Conservation (phyloP, 2,797 vertebrate species). For the Scarus forsteni region DNA sequence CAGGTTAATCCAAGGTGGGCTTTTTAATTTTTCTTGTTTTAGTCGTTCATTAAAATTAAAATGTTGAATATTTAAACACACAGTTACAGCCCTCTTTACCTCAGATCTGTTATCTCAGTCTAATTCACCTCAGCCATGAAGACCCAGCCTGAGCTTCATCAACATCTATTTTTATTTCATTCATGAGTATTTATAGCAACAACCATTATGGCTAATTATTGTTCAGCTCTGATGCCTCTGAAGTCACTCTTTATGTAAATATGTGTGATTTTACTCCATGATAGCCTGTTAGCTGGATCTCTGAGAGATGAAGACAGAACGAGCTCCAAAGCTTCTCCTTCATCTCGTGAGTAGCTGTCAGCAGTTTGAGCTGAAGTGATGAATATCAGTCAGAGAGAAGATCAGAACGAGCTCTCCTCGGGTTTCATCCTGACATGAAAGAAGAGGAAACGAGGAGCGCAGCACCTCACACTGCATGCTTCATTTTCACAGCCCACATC, state of each 20-base stretch:
- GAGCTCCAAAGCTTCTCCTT: not conserved
- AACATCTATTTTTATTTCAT: not conserved
- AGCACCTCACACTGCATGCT: not conserved
- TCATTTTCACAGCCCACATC: not conserved
- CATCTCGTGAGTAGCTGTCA: not conserved
- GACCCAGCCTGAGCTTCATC: not conserved
- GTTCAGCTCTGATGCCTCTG: no score
- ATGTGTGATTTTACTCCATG: not conserved
- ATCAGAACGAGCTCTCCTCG: slow-evolving; percentile 2
- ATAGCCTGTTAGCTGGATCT: not conserved
- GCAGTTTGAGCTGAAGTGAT: slow-evolving; percentile 7
- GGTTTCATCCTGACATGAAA: slow-evolving; percentile 4
- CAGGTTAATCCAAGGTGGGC: not conserved
- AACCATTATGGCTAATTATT: not conserved
- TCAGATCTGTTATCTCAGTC: not conserved
- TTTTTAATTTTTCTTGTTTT: not conserved
- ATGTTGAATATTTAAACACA: not conserved
- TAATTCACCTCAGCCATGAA: not conserved
- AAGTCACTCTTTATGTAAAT: not conserved
- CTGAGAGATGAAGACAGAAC: slow-evolving; percentile 1
- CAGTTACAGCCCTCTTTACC: not conserved
- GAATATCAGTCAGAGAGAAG: not conserved
- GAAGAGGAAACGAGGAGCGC: not conserved
- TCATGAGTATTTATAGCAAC: not conserved
- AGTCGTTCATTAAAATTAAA: not conserved